These are phyloP conservation scores for Hydropotes inermis DNA, from an alignment of 2,113 vertebrate species.

Conservation along the genomic window DNA sequence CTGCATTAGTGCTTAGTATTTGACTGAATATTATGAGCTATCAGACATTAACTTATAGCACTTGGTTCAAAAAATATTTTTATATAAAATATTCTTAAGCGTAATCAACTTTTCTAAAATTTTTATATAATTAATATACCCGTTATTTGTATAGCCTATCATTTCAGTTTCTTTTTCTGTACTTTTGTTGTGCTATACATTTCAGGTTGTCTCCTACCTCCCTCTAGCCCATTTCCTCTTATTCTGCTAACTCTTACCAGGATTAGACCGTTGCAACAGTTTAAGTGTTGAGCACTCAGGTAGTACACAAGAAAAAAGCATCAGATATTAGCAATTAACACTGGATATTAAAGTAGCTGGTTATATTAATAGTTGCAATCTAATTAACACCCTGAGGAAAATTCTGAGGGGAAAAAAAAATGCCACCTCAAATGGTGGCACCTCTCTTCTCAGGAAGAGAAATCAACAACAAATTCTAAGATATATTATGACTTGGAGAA, in stretches of 20 bases:
- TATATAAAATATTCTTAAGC: background rate
- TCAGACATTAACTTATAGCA: background rate
- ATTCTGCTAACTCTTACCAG: background rate
- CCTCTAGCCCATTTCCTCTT: background rate
- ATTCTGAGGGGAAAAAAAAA: background rate
- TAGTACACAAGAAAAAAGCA: background rate
- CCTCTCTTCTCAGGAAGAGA: background rate
- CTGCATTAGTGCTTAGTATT: background rate
- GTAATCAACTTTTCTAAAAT: conserved; percentile 10
- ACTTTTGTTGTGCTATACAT: background rate
- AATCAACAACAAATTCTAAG: conserved; percentile 33
- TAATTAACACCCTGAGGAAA: conserved; percentile 7
- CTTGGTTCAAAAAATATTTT: background rate
- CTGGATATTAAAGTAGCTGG: background rate
- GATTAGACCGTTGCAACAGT: background rate
- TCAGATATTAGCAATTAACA: background rate
- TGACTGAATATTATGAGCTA: background rate
- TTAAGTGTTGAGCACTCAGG: background rate
- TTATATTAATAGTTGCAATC: background rate
- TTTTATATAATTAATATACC: background rate
- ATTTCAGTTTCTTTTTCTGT: conserved; percentile 4
- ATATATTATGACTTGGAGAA: background rate
- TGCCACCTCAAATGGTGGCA: background rate
- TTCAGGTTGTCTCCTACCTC: background rate
- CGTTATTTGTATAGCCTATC: background rate